Base-by-base conservation (phyloP, 2,113 vertebrate genomes). In the Nothocercus nigrocapillus region DNA sequence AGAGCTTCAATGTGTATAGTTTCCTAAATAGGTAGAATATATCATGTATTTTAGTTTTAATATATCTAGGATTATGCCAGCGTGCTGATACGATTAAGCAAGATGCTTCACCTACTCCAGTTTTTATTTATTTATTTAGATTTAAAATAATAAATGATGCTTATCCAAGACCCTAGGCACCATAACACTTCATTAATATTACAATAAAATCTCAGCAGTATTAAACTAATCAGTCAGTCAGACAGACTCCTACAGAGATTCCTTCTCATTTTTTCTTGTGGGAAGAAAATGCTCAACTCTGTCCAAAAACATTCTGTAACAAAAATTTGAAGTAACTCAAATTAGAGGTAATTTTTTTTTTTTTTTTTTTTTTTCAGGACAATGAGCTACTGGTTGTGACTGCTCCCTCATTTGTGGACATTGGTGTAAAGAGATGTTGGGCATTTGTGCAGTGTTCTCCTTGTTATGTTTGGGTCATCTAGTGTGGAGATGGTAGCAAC, bases 191-290 rank as follows among this genome's bases (percentile, higher is more conserved):
- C 89, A 89, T 95, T 87, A 96, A 85, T 89, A 91, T 76, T 82
- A 79, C 53, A 82, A 73, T 79, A 91, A 95, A 91, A 64, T 82
- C 90, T 91, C 67, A 76, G 70, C 74, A 95, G 62, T 94, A 96
- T 95, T 96, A 95, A 96, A 95, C 81, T 93, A 95, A 94, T 96
- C 77, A 0, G 62, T 93, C 95, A 96, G 86, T 63, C 32, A 0
- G 38, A 93, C 83, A 93, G 80, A 88, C 83, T 90, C 85, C 89
- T 81, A 78, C 83, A 78, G 36, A 83, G 64, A 84, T 64, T 82
- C 12, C 13, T 82, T 86, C 67, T 76, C 34, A 58, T 82, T 74
- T 70, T 88, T 80, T 61, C 54, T 85, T 82, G 19, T 78, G 80
- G 61, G 54, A 72, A 93, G 67, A 83, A 78, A 11, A 8, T 11